Evolutionary conservation across 2,797 vertebrate genomes (phyloP).

Genomic region (Lepus townsendii): DNA sequence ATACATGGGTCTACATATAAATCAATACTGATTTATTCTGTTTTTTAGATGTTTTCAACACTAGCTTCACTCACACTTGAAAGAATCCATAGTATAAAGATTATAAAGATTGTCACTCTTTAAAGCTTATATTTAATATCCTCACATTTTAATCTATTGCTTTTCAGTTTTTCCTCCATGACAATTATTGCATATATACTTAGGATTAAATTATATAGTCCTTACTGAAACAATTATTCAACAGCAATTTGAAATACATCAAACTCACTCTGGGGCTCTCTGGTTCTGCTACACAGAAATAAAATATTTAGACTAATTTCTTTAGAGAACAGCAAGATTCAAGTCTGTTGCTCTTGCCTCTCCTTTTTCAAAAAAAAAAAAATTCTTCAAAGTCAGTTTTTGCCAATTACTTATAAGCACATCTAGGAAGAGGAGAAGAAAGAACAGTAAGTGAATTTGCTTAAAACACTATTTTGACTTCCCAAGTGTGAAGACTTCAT

Average conservation of each 20-base stretch:
- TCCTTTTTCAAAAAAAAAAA: constrained; percentile 54
- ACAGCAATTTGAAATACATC: constrained; percentile 56
- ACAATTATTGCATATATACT: constrained; percentile 44
- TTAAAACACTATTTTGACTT: constrained; percentile 50
- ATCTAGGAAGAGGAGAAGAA: constrained; percentile 9
- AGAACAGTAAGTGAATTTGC: not conserved
- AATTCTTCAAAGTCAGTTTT: constrained; percentile 60
- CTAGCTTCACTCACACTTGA: constrained; percentile 3
- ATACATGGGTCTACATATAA: not conserved
- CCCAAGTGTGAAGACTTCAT: not conserved
- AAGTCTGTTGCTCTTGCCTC: not conserved
- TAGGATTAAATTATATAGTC: constrained; percentile 55
- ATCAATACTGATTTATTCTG: constrained; percentile 4
- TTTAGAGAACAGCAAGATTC: constrained; percentile 65
- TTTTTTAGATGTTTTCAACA: constrained; percentile 31
- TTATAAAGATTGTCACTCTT: constrained; percentile 25
- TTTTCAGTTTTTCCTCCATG: not conserved
- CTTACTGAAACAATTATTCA: constrained; percentile 56
- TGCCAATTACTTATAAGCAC: constrained; percentile 41
- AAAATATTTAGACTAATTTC: constrained; percentile 65
- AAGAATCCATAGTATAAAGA: constrained; percentile 25
- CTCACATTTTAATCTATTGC: constrained; percentile 21
- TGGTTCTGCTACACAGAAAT: constrained; percentile 53
- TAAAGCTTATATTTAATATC: not conserved
- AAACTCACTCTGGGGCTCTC: not conserved